Conservation (phyloP, 1,140 invertebrate species). For the Panonychus citri region DNA sequence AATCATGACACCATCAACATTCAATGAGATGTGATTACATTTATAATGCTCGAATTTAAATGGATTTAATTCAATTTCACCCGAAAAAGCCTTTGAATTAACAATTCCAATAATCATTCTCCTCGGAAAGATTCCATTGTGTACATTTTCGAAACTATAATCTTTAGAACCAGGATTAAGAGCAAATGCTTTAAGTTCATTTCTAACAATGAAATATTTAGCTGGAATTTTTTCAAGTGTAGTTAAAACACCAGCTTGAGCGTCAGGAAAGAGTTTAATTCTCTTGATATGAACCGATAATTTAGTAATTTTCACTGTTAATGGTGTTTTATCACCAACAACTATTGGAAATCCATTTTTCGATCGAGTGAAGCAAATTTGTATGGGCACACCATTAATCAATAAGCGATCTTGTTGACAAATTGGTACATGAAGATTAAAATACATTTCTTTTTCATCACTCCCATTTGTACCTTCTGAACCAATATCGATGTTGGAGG, state of each 20-base stretch:
- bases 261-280: neutral
- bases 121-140: neutral
- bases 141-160: neutral
- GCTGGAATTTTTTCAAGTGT: neutral
- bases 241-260: neutral
- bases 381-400: neutral
- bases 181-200: neutral
- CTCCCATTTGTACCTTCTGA: too few species aligned
- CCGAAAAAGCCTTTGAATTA: neutral
- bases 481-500: too few species aligned
- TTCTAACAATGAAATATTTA: neutral
- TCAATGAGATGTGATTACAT: neutral
- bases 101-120: neutral
- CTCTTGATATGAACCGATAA: neutral
- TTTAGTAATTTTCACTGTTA: neutral
- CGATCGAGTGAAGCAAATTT: neutral
- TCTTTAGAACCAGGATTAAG: neutral
- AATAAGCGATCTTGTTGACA: neutral
- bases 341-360: neutral
- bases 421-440: neutral
- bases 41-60: neutral
- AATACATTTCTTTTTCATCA: neutral
- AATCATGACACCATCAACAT: neutral
- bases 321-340: neutral
- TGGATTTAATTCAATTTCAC: neutral